Evolutionary conservation across 2,113 vertebrate species (phyloP).

Genomic region (Pseudopodoces humilis): DNA sequence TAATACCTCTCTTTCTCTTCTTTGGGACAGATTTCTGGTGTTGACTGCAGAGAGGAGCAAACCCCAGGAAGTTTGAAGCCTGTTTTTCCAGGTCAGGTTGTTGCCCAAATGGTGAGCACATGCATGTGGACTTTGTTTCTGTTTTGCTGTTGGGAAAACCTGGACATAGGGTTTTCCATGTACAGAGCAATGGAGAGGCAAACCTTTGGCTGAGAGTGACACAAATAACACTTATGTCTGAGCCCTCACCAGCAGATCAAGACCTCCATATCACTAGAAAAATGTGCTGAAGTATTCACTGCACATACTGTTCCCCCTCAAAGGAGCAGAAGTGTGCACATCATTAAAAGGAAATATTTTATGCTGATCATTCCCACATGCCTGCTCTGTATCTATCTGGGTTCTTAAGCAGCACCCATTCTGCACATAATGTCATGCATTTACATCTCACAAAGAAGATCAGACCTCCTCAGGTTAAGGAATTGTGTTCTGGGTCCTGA

Average conservation of each 20-base stretch:
- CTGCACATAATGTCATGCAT: slow-evolving; percentile 28
- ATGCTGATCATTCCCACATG: slow-evolving; percentile 55
- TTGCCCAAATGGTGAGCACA: background rate
- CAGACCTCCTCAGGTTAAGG: slow-evolving; percentile 4
- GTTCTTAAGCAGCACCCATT: slow-evolving; percentile 14
- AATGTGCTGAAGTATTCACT: background rate
- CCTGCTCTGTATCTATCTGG: background rate
- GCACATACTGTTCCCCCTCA: slow-evolving; percentile 8
- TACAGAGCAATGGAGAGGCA: background rate
- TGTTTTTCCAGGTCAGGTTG: background rate
- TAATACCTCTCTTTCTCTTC: background rate
- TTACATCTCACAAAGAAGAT: slow-evolving; percentile 39
- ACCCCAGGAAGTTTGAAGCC: background rate
- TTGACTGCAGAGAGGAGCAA: background rate
- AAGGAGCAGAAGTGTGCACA: slow-evolving; percentile 41
- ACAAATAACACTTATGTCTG: background rate
- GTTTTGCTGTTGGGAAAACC: background rate
- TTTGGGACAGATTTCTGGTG: background rate
- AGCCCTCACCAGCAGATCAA: background rate
- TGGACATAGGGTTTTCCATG: background rate
- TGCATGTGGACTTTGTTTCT: background rate
- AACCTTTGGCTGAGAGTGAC: background rate
- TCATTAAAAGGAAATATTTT: slow-evolving; percentile 55
- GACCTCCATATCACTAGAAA: background rate
- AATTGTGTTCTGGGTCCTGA: slow-evolving; percentile 32